Percentiles rank a stretch among this genome's conserved stretches.
Conservation (phyloP, 2,888 invertebrate species). For the Microctonus aethiopoides region DNA sequence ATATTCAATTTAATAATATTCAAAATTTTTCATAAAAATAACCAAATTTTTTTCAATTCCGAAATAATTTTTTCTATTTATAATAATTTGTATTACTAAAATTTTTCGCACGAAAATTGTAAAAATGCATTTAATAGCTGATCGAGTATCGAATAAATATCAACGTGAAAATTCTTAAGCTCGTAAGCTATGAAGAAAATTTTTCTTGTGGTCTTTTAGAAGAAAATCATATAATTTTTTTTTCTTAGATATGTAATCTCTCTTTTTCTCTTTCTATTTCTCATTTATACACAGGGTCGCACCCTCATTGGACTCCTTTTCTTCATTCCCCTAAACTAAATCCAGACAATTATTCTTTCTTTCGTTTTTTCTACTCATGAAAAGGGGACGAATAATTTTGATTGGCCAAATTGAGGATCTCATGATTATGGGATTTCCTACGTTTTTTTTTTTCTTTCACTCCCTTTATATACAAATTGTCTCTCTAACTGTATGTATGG, state of each 20-base stretch:
- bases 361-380: not conserved
- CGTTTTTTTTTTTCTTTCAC: not conserved
- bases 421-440: not conserved
- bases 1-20: too few species aligned
- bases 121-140: too few species aligned
- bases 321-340: not conserved
- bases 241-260: not conserved
- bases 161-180: too few species aligned
- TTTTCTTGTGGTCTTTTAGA: not conserved
- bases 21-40: too few species aligned
- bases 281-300: not conserved
- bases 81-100: too few species aligned
- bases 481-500: not conserved
- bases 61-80: too few species aligned
- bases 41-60: too few species aligned
- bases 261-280: too few species aligned
- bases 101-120: too few species aligned
- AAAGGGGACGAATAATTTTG: not conserved
- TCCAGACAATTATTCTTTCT: not conserved
- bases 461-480: not conserved
- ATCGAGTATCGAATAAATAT: too few species aligned
- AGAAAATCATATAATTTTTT: not conserved
- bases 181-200: not conserved
- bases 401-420: constrained; percentile 12
- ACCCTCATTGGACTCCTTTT: not conserved